phyloP scores from a whole-genome alignment of 2,888 invertebrate genomes.

The Fabriciana adippe region DNA sequence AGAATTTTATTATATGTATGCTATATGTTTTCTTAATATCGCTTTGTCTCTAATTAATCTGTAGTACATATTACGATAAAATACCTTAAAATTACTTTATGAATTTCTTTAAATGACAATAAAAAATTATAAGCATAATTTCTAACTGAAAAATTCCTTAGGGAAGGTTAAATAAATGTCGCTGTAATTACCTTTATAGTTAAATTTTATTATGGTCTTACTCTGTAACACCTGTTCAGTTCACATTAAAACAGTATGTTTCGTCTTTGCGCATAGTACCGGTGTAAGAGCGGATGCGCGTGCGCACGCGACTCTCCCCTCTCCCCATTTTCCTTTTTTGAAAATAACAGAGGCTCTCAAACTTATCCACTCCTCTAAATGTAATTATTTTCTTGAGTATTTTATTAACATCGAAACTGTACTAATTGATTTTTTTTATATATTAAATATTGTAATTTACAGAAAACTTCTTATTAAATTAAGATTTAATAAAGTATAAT shows the following conservation, averaged over 20 bases:
- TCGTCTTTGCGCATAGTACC: conserved; percentile 31
- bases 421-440: too few species aligned
- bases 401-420: too few species aligned
- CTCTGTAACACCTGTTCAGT: conserved; percentile 24
- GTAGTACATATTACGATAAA: too few species aligned
- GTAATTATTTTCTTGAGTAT: too few species aligned
- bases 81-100: too few species aligned
- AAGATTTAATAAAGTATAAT: too few species aligned
- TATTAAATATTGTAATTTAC: too few species aligned
- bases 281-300: conserved; percentile 39
- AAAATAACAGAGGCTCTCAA: conserved; percentile 22
- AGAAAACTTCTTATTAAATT: too few species aligned
- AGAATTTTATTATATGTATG: too few species aligned
- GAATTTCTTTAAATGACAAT: not conserved
- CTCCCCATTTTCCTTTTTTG: conserved; percentile 45
- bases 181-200: conserved; percentile 21
- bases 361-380: not conserved
- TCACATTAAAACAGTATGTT: not conserved
- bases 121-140: conserved; percentile 6
- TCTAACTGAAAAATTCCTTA: conserved; percentile 18
- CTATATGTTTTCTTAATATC: too few species aligned
- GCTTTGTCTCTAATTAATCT: too few species aligned
- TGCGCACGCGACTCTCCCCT: conserved; percentile 42
- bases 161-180: conserved; percentile 28
- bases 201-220: conserved; percentile 11